These are phyloP conservation scores for Drosophila subpulchrella DNA, from an alignment of 1,140 invertebrate genomes.

Conservation along the genomic window DNA sequence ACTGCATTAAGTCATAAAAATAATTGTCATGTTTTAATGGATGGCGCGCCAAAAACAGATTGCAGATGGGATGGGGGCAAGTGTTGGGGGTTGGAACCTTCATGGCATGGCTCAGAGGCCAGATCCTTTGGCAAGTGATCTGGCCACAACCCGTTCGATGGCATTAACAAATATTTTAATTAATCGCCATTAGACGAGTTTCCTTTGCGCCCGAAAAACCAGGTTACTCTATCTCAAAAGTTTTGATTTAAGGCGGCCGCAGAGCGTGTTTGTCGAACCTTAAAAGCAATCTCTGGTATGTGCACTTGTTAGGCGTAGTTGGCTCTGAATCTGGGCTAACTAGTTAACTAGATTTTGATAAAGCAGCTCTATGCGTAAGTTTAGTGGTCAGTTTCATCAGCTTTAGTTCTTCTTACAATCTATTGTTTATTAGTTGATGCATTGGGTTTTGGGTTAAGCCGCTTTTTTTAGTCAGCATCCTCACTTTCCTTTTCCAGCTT, in stretches of 20 bases:
- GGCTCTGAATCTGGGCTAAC: constrained; percentile 60
- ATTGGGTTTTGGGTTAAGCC: not conserved
- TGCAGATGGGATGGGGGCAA: not conserved
- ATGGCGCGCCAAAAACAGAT: constrained; percentile 8
- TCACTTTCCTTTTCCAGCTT: constrained; percentile 51
- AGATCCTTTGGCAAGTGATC: constrained; percentile 45
- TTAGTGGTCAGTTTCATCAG: constrained; percentile 27
- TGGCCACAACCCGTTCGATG: constrained; percentile 50
- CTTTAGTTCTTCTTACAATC: not conserved
- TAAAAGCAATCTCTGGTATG: constrained; percentile 53
- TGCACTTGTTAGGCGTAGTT: constrained; percentile 63
- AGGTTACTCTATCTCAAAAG: constrained; percentile 56
- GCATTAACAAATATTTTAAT: constrained; percentile 77
- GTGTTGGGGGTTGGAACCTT: constrained; percentile 12
- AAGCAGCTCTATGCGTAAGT: constrained; percentile 16
- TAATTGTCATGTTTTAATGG: constrained; percentile 51
- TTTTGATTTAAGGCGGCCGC: constrained; percentile 34
- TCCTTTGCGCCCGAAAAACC: constrained; percentile 43
- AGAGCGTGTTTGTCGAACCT: constrained; percentile 34
- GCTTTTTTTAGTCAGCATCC: constrained; percentile 5
- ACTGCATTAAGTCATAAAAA: constrained; percentile 49
- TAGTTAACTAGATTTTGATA: constrained; percentile 5
- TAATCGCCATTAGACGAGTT: constrained; percentile 69
- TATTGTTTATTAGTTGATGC: not conserved
- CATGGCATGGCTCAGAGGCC: constrained; percentile 12